Percentiles rank a stretch among this genome's conserved stretches.
These are phyloP conservation scores for Sternotherus odoratus DNA, from an alignment of 2,797 vertebrate genomes.

Conservation along the genomic window DNA sequence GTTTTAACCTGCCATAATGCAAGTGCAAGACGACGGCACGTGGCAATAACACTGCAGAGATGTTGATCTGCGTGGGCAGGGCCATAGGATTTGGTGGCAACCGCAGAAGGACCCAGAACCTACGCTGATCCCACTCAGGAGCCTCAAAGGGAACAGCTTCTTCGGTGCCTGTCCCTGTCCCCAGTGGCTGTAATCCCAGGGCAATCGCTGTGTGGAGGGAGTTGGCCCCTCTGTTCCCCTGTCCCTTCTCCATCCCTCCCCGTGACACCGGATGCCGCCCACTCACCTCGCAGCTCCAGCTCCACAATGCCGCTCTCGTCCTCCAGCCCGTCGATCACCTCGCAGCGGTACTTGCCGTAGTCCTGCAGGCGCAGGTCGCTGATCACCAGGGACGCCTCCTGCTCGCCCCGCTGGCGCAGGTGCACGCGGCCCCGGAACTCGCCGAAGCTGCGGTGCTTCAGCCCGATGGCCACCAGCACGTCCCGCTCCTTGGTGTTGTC, in stretches of 20 bases:
- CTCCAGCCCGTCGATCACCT: constrained; percentile 94
- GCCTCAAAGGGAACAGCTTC: neutral
- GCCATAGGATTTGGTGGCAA: neutral
- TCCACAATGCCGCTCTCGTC: constrained; percentile 91
- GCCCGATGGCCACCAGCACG: constrained; percentile 90
- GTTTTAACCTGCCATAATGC: neutral
- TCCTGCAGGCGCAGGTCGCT: constrained; percentile 86
- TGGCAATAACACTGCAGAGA: neutral
- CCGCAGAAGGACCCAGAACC: neutral
- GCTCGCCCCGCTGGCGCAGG: constrained; percentile 70
- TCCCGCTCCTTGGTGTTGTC: constrained; percentile 85
- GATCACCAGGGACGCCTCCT: constrained; percentile 88
- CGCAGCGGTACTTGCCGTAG: constrained; percentile 91
- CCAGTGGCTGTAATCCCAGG: neutral
- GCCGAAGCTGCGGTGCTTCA: constrained; percentile 86
- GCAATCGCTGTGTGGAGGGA: neutral
- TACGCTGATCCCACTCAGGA: neutral
- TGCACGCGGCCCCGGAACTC: constrained; percentile 88
- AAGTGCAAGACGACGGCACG: neutral
- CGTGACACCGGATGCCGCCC: rapidly evolving
- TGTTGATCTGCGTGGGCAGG: neutral
- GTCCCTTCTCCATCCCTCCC: too few relatives aligned
- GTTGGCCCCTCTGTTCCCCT: neutral
- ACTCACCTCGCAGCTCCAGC: constrained; percentile 87
- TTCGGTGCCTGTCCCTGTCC: neutral